Evolutionary conservation across 2,113 vertebrate species (phyloP).

Genomic region (Carassius carassius): DNA sequence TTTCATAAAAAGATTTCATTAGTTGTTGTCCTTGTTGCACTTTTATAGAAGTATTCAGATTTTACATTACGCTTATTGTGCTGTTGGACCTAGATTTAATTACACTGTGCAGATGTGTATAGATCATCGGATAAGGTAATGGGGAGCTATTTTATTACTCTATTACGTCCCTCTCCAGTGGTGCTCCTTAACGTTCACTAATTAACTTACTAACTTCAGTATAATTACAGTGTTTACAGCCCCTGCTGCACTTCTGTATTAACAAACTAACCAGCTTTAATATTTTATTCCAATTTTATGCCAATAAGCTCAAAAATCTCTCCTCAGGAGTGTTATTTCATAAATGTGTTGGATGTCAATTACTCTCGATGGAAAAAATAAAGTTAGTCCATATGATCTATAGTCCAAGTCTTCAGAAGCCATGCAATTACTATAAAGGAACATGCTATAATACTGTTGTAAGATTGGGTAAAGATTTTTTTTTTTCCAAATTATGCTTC

Average conservation of each 20-base stretch:
- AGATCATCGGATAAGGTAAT: constrained; percentile 52
- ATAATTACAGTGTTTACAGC: constrained; percentile 58
- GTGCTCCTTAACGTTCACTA: constrained; percentile 48
- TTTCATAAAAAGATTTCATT: background rate
- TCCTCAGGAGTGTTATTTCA: background rate
- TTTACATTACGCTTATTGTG: background rate
- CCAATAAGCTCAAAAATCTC: background rate
- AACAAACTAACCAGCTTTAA: constrained; percentile 35
- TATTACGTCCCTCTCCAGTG: constrained; percentile 45
- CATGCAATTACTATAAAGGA: background rate
- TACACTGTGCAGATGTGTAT: constrained; percentile 27
- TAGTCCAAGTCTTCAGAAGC: background rate
- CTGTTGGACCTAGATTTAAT: constrained; percentile 24
- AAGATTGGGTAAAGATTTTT: background rate
- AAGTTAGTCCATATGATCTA: no score
- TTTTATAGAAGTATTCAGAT: background rate
- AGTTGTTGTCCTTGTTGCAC: no score
- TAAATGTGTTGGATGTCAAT: background rate
- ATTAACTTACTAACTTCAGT: constrained; percentile 57
- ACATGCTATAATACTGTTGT: background rate
- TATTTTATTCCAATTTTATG: background rate
- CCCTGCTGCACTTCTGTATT: constrained; percentile 26
- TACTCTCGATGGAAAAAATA: no score
- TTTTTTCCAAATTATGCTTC: background rate
- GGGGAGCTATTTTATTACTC: constrained; percentile 52